Percentiles rank a stretch among this genome's conserved stretches.
phyloP scores from a whole-genome alignment of 2,113 vertebrate species.

The Plestiodon gilberti region DNA sequence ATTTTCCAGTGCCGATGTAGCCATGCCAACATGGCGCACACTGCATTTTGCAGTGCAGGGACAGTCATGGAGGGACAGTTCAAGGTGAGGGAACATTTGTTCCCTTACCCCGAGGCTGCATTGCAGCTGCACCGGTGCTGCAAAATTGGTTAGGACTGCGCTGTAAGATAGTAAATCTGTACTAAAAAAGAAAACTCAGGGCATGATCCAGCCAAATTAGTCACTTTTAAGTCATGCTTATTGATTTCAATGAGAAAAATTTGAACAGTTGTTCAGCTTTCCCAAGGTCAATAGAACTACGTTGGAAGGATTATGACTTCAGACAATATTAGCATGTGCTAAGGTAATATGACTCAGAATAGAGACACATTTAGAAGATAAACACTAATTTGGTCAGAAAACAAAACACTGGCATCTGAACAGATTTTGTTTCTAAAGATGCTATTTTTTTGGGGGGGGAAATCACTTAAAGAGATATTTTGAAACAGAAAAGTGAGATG shows the following conservation, averaged over 20 bases:
- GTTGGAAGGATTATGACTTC: neutral
- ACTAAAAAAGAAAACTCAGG: neutral
- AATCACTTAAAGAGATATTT: neutral
- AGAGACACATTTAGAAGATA: neutral
- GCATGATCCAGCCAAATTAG: neutral
- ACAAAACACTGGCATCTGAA: conserved; percentile 59
- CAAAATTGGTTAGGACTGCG: too few relatives aligned
- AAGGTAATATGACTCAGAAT: neutral
- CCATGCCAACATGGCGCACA: too few relatives aligned
- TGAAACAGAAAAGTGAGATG: neutral
- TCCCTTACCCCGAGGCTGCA: too few relatives aligned
- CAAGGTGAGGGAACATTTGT: too few relatives aligned
- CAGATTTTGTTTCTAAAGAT: conserved; percentile 49
- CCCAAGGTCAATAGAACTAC: neutral
- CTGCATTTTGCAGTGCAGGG: too few relatives aligned
- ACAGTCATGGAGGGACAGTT: too few relatives aligned
- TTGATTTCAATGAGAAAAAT: neutral
- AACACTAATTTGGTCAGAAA: conserved; percentile 7
- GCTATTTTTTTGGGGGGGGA: neutral
- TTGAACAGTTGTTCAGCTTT: neutral
- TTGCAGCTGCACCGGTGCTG: too few relatives aligned
- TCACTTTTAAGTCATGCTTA: too few relatives aligned
- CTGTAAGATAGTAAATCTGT: neutral
- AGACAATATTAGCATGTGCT: neutral
- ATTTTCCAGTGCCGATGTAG: too few relatives aligned